Evolutionary conservation across 2,797 vertebrate species (phyloP), one percentile per base, ranked within the genome.

Genomic region (Melanotaenia trifasciata): DNA sequence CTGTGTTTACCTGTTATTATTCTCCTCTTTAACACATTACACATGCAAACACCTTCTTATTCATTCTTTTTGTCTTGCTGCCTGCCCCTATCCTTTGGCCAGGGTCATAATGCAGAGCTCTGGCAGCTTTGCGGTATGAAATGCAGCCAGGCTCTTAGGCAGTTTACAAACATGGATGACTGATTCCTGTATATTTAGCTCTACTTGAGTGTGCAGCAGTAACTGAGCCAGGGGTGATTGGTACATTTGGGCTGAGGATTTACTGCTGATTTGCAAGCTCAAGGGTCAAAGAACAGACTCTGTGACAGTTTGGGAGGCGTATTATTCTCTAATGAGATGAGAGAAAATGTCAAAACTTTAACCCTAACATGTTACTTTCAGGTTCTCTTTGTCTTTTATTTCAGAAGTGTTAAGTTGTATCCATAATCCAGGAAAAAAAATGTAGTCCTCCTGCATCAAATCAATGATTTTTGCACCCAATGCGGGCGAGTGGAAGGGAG

Each of bases 121-220:
- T 78, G 87, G 70, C 85, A 85, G 83, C 67, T 75, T 83, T 71
- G 78, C 54, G 3, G 63, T 58, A 70, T 80, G 70, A 88, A 80
- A 79, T 20, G 61, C 75, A 77, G 72, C 63, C 85, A 72, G 71
- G 70, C 69, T 75, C 73, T 82, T 64, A 51, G 58, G 45, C 78
- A 64, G 70, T 88, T 85, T 84, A 79, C 81, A 76, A 16, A 3
- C 74, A 72, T 30, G 85, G 80, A 72, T 86, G 89, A 90, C 68
- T 54, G 81, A 80, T 74, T 84, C 74, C 66, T 78, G 74, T 94
- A 91, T 92, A 90, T 92, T 91, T 93, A 93, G 89, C 89, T 85
- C 60, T 26, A 32, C 53, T 20, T 67, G 68, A 76, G 76, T 71
- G 54, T 60, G 69, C n/a, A 53, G 74, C 22, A 61, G 78, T 83